Percentiles rank a stretch among this genome's conserved stretches.
Evolutionary conservation across 2,113 vertebrate genomes (phyloP).

Genomic region (Ophthalmolycus amberensis): DNA sequence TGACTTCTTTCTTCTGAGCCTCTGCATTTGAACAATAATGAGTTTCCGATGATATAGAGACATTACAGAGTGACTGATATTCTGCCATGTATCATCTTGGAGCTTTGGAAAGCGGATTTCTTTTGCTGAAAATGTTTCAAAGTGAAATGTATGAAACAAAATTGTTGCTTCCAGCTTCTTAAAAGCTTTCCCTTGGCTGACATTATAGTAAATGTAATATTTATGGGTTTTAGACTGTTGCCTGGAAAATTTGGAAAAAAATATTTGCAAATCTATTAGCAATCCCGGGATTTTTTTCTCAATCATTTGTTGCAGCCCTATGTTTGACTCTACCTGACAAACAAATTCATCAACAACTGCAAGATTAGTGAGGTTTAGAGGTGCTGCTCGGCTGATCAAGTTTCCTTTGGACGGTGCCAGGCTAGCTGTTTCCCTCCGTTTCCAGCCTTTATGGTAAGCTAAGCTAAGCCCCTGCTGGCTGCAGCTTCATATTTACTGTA

Average conservation of each 20-base stretch:
- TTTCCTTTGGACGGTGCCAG: neutral
- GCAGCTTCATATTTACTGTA: neutral
- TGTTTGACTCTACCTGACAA: neutral
- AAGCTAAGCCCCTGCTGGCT: neutral
- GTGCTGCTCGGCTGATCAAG: neutral
- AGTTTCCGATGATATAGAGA: slow-evolving; percentile 8
- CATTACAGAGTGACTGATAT: neutral
- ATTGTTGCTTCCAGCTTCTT: neutral
- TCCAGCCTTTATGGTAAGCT: neutral
- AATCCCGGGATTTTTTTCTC: neutral
- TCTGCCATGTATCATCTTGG: neutral
- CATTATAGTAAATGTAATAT: neutral
- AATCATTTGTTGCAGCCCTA: neutral
- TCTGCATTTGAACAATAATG: slow-evolving; percentile 10
- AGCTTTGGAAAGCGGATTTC: neutral
- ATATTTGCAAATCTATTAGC: neutral
- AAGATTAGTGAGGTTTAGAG: neutral
- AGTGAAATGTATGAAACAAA: neutral
- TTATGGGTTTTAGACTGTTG: too few relatives aligned
- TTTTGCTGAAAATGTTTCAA: neutral
- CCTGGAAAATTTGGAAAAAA: too few relatives aligned
- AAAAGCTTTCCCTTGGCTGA: neutral
- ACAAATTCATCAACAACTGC: neutral
- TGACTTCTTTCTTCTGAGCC: slow-evolving; percentile 41
- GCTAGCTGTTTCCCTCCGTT: neutral